These are phyloP conservation scores for Stomorhina lunata DNA, from an alignment of 2,888 invertebrate species.

Conservation along the genomic window DNA sequence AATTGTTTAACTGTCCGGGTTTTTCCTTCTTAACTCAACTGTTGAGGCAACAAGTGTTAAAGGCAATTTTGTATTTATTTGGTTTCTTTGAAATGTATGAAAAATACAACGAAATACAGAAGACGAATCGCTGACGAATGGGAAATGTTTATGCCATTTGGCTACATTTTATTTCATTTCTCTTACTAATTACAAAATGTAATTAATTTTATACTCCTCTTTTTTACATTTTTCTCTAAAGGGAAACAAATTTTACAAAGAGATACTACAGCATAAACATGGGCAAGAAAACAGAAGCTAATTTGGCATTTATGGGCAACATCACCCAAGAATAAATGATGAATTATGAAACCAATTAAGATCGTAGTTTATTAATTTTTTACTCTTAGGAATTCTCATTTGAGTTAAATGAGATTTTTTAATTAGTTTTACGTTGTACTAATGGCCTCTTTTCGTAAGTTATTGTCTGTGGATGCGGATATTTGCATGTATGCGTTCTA, in stretches of 20 bases:
- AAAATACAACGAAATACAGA: slow-evolving; percentile 2
- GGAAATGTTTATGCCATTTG: slow-evolving; percentile 40
- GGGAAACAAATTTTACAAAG: background rate
- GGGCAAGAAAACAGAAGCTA: slow-evolving; percentile 54
- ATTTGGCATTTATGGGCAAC: slow-evolving; percentile 61
- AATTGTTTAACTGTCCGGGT: background rate
- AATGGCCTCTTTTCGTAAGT: slow-evolving; percentile 13
- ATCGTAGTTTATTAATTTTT: slow-evolving; percentile 43
- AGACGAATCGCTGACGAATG: slow-evolving; percentile 40
- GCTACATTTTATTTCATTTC: slow-evolving; percentile 54
- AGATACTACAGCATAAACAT: background rate
- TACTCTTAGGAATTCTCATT: slow-evolving; percentile 4
- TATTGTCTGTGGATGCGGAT: background rate
- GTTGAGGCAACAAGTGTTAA: slow-evolving; percentile 41
- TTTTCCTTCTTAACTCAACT: background rate
- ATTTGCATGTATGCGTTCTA: background rate
- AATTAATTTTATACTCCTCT: slow-evolving; percentile 71
- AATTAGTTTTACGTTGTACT: slow-evolving; percentile 29
- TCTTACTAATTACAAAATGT: slow-evolving; percentile 75
- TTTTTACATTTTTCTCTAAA: background rate
- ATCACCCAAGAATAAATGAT: slow-evolving; percentile 48
- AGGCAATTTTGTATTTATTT: background rate
- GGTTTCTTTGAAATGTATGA: slow-evolving; percentile 35
- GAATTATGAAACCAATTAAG: slow-evolving; percentile 48
- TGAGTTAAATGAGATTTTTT: slow-evolving; percentile 38